phyloP scores from a whole-genome alignment of 2,113 vertebrate genomes.

The Eurypyga helias region DNA sequence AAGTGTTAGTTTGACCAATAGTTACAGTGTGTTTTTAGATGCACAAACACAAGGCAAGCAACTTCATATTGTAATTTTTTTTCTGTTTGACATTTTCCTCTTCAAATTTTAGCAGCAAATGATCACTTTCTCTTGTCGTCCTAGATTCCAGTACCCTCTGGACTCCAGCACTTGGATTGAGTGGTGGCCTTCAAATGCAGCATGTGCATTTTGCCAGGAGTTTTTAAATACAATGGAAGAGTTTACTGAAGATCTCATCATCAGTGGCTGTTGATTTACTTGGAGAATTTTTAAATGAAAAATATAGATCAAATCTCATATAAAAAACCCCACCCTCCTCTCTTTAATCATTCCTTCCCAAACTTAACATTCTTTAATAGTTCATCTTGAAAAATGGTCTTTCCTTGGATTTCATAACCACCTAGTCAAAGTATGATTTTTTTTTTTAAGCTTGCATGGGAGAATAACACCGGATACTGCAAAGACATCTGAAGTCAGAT shows the following conservation, averaged over 20 bases:
- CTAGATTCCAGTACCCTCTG: constrained; percentile 89
- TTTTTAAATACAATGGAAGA: constrained; percentile 68
- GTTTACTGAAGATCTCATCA: constrained; percentile 75
- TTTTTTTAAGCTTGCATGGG: background rate
- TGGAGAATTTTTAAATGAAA: background rate
- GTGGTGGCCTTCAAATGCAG: constrained; percentile 78
- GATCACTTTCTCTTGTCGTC: background rate
- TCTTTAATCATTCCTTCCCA: background rate
- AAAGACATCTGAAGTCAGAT: constrained; percentile 20
- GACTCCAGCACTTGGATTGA: constrained; percentile 88
- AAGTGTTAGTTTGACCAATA: background rate
- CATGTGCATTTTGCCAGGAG: constrained; percentile 62
- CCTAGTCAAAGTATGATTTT: background rate
- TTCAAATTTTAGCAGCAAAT: background rate
- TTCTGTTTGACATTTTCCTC: background rate
- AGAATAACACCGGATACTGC: background rate
- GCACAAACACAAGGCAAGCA: background rate
- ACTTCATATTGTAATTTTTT: background rate
- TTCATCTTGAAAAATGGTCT: background rate
- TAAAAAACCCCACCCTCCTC: background rate
- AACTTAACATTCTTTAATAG: background rate
- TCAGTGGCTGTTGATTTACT: constrained; percentile 70
- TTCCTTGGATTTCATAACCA: background rate
- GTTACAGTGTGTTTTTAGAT: background rate
- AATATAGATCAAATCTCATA: background rate